phyloP scores from a whole-genome alignment of 2,888 invertebrate genomes.

The Pediacus dermestoides region DNA sequence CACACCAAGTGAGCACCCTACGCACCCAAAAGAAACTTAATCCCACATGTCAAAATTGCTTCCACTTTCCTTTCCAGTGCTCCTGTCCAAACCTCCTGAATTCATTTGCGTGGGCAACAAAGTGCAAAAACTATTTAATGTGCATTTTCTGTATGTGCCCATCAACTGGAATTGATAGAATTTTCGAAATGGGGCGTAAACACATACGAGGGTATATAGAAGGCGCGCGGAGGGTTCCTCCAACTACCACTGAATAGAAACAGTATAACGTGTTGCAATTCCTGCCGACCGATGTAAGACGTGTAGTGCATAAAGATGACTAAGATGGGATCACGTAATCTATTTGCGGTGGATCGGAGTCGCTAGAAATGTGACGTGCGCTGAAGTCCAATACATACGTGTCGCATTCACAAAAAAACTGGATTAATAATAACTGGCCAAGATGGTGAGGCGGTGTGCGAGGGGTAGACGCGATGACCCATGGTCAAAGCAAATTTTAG shows the following conservation, averaged over 20 bases:
- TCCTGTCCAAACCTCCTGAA: too few species aligned
- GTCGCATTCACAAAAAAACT: slow-evolving; percentile 39
- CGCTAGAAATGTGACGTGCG: slow-evolving; percentile 41
- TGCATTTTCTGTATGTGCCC: slow-evolving; percentile 32
- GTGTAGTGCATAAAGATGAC: slow-evolving; percentile 41
- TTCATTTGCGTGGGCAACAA: too few species aligned
- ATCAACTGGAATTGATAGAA: slow-evolving; percentile 37
- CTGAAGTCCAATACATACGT: slow-evolving; percentile 41
- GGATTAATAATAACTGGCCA: slow-evolving; percentile 47
- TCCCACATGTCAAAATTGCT: too few species aligned
- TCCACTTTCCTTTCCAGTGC: too few species aligned
- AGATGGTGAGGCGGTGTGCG: too few species aligned
- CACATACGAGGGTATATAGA: slow-evolving; percentile 13
- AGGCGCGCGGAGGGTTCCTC: too few species aligned
- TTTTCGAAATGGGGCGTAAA: slow-evolving; percentile 31
- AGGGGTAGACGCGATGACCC: too few species aligned
- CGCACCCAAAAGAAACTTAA: too few species aligned
- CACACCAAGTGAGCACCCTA: too few species aligned
- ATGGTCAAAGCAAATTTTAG: too few species aligned
- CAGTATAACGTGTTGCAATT: slow-evolving; percentile 41
- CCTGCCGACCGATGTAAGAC: slow-evolving; percentile 36
- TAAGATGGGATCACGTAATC: slow-evolving; percentile 50
- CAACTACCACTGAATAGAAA: too few species aligned
- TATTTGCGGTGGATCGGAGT: slow-evolving; percentile 46
- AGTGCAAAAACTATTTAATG: slow-evolving; percentile 32